phyloP scores from a whole-genome alignment of 2,888 invertebrate genomes.

The Tenodera sinensis region DNA sequence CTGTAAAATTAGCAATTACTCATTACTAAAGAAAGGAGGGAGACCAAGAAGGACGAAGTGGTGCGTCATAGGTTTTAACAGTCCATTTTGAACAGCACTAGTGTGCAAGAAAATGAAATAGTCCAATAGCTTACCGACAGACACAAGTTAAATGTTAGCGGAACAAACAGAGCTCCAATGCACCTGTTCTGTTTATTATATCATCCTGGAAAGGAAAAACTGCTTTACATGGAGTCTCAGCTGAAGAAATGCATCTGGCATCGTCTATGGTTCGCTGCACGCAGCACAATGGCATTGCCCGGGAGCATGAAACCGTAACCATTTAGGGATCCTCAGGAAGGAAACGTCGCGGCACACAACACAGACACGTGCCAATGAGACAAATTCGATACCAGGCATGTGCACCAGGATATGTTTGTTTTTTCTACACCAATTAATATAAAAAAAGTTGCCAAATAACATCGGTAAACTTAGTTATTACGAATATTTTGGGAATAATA shows the following conservation, averaged over 20 bases:
- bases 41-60: neutral
- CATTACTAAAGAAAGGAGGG: too few species aligned
- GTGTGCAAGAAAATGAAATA: neutral
- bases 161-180: neutral
- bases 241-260: neutral
- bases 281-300: neutral
- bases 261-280: neutral
- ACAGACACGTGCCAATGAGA: neutral
- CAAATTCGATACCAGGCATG: neutral
- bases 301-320: neutral
- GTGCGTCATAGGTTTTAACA: neutral
- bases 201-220: neutral
- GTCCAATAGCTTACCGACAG: too few species aligned
- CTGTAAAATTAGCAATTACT: too few species aligned
- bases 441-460: too few species aligned
- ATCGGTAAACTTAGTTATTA: too few species aligned
- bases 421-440: too few species aligned
- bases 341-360: neutral
- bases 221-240: neutral
- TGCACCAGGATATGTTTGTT: too few species aligned
- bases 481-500: too few species aligned
- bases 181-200: neutral
- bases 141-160: neutral
- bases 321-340: neutral
- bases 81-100: neutral